These are phyloP conservation scores for Polydrusus tereticollis DNA, from an alignment of 2,888 invertebrate genomes.

Conservation along the genomic window DNA sequence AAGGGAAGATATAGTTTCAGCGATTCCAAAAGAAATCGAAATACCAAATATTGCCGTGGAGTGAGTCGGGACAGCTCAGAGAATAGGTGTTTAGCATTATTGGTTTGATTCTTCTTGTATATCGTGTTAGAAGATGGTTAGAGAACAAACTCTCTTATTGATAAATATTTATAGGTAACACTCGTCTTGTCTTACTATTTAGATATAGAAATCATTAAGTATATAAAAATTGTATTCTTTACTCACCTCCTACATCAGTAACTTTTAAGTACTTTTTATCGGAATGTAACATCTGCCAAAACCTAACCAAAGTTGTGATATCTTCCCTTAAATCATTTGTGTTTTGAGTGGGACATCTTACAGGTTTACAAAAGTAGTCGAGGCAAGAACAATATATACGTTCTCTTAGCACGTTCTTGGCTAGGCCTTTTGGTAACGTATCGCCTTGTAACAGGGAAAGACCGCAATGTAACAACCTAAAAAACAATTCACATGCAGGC, in stretches of 20 bases:
- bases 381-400: conserved; percentile 94
- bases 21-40: too few relatives aligned
- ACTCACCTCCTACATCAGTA: conserved; percentile 82
- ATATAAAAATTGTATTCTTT: background rate
- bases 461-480: conserved; percentile 89
- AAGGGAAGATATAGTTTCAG: too few relatives aligned
- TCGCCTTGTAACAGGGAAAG: conserved; percentile 94
- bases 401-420: conserved; percentile 94
- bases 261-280: conserved; percentile 92
- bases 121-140: too few relatives aligned
- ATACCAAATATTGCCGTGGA: too few relatives aligned
- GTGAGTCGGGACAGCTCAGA: too few relatives aligned
- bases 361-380: conserved; percentile 94
- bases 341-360: conserved; percentile 89
- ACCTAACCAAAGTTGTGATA: conserved; percentile 87
- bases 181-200: too few relatives aligned
- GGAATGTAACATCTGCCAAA: conserved; percentile 96
- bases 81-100: too few relatives aligned
- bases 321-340: conserved; percentile 87
- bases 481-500: too few relatives aligned
- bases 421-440: conserved; percentile 85
- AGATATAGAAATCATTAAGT: too few relatives aligned
- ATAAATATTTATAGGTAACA: too few relatives aligned
- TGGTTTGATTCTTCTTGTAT: too few relatives aligned
- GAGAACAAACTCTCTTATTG: too few relatives aligned